Base-by-base conservation (phyloP, 2,797 vertebrate genomes). In the Eulemur rubriventer region DNA sequence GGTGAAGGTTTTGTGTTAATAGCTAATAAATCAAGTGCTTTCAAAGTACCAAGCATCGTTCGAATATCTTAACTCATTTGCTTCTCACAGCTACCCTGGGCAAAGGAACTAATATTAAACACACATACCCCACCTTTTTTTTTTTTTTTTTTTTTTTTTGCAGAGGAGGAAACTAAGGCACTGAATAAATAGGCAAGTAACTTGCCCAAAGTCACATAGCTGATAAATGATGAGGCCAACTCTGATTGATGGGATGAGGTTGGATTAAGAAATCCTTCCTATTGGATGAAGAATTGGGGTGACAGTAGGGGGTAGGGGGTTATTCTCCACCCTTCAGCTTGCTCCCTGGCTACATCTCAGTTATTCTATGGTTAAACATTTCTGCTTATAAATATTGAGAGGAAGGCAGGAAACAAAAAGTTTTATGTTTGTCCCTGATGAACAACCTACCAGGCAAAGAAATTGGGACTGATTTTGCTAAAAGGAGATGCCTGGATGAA, bases 121-220 rank as follows among this genome's bases (percentile, higher is more conserved):
- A 41, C 18, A 4, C 2, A 4, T 8, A 7, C 0, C 3, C 16
- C 28, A 6, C 1, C 1, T 33, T 35, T 72, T 24, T 33, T 46
- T 46, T 10, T 22, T 22, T 24, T 33, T 46, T 46, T 10, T 22
- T 22, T 50, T 50, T 17, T 35, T 82, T 92, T 78, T 69, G 83
- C 63, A 94, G 41, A 88, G 18, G 35, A 67, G 33, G 75, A 70
- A 92, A 88, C 48, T 35, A 72, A 89, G 75, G 7, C 65, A 86
- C 50, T 11, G 16, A 70, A 65, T 2, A 1, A 75, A 65, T 2
- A 1, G n/a, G 3, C n/a, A 46, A 28, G 26, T 35, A 67, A 43
- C 16, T 89, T 81, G 26, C 22, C 11, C 48, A 43, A 82, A 43
- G 30, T 63, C 55, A 61, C 26, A 78, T 18, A 72, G 73, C 46